phyloP scores from a whole-genome alignment of 2,797 vertebrate species.

The Coilia nasus region DNA sequence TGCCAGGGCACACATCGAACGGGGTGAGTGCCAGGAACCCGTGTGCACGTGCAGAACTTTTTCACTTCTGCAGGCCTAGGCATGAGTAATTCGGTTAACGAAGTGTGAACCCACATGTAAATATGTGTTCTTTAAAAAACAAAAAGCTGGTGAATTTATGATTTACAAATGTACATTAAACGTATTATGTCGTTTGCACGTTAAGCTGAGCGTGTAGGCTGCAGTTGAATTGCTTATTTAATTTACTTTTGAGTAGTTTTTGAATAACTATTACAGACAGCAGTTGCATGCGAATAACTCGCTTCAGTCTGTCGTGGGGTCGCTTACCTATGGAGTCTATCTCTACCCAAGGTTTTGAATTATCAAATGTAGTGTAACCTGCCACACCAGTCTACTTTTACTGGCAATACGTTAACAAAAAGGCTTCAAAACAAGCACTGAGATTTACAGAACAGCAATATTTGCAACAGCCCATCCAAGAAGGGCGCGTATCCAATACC shows the following conservation, averaged over 20 bases:
- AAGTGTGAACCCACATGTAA: background rate
- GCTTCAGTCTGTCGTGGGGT: background rate
- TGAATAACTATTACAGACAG: background rate
- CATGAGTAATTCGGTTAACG: background rate
- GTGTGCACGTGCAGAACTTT: conserved; percentile 10
- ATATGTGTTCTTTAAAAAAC: background rate
- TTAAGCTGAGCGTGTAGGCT: background rate
- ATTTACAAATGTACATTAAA: background rate
- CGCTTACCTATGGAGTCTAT: background rate
- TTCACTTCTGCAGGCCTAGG: background rate
- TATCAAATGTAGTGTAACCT: background rate
- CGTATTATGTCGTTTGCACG: background rate
- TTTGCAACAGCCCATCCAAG: background rate
- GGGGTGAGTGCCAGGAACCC: conserved; percentile 77
- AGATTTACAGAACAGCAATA: background rate
- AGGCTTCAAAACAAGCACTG: background rate
- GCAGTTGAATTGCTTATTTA: background rate
- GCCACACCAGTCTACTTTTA: background rate
- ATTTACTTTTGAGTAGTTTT: background rate
- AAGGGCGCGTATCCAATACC: background rate
- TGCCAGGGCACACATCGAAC: conserved; percentile 83
- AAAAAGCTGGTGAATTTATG: background rate
- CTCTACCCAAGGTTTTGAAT: background rate
- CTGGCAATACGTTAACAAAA: background rate
- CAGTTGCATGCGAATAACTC: background rate